Evolutionary conservation across 2,113 vertebrate genomes (phyloP).

Genomic region (Todiramphus chloris): DNA sequence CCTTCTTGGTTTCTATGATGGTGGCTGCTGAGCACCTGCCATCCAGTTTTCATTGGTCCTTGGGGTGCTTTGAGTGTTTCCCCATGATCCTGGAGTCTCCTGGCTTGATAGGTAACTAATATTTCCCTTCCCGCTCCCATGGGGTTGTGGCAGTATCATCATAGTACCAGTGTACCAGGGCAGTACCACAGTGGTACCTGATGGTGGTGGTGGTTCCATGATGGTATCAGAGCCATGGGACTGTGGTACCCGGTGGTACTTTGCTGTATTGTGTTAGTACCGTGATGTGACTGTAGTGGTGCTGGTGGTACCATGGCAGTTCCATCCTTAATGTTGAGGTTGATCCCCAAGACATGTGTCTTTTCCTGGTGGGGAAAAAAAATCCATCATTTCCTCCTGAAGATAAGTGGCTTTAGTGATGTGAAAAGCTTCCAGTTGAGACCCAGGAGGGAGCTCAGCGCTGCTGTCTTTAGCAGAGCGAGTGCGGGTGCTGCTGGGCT

Average conservation of each 20-base stretch:
- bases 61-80: neutral
- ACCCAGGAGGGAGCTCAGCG: neutral
- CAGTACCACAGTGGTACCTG: neutral
- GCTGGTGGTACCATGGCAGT: neutral
- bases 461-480: neutral
- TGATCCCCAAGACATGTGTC: neutral
- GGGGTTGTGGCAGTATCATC: neutral
- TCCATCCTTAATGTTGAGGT: neutral
- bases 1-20: neutral
- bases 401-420: neutral
- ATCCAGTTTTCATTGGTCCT: neutral
- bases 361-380: neutral
- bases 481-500: neutral
- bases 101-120: neutral
- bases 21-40: neutral
- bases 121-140: neutral
- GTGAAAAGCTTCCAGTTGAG: neutral
- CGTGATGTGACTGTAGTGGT: neutral
- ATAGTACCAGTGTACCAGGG: rapidly evolving
- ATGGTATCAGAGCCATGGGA: neutral
- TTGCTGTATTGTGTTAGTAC: neutral
- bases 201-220: neutral
- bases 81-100: neutral
- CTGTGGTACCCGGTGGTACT: neutral
- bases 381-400: neutral